Evolutionary conservation across 2,113 vertebrate genomes (phyloP).

Genomic region (Neolamprologus modestus): DNA sequence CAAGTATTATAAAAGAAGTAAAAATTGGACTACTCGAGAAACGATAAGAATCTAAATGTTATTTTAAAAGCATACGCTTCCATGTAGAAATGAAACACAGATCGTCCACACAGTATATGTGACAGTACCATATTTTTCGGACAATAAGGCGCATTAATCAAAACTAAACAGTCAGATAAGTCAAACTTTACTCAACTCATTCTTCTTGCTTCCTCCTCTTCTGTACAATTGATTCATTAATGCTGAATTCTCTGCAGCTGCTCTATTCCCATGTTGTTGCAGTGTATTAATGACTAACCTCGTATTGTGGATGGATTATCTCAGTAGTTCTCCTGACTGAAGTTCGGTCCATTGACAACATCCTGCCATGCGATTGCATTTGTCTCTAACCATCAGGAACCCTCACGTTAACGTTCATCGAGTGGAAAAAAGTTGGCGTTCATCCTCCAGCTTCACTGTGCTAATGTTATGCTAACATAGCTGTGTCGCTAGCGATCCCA

Average conservation of each 20-base stretch:
- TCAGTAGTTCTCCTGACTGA: not conserved
- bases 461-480: not conserved
- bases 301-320: rapidly evolving
- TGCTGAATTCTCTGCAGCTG: rapidly evolving
- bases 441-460: too few relatives aligned
- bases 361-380: too few relatives aligned
- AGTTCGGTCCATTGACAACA: rapidly evolving
- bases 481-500: rapidly evolving
- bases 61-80: not conserved
- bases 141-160: rapidly evolving
- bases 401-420: rapidly evolving
- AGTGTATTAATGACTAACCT: not conserved
- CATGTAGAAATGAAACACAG: not conserved
- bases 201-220: not conserved
- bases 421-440: too few relatives aligned
- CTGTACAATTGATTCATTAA: rapidly evolving
- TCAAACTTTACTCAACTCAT: rapidly evolving
- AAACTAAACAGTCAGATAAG: not conserved
- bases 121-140: not conserved
- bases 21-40: not conserved
- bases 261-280: not conserved
- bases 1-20: not conserved
- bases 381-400: rapidly evolving
- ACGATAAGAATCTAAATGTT: not conserved
- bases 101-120: not conserved